Percentiles rank a stretch among this genome's conserved stretches.
phyloP scores from a whole-genome alignment of 2,888 invertebrate species.

The Oligia latruncula region DNA sequence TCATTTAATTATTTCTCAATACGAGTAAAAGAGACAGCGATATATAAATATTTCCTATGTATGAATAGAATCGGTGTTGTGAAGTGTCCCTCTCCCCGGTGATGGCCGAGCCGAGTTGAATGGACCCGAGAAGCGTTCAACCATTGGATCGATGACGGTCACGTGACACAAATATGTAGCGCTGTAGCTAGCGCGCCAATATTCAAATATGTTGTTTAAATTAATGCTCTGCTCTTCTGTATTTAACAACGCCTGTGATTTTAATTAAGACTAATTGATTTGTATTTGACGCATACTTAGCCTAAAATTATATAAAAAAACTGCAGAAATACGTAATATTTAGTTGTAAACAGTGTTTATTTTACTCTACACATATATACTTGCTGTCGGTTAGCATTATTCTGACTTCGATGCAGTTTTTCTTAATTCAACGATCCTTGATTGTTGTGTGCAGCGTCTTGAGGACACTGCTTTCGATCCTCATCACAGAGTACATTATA shows the following conservation, averaged over 20 bases:
- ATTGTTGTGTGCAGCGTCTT: not conserved
- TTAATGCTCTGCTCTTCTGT: not conserved
- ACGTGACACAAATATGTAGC: slow-evolving; percentile 87
- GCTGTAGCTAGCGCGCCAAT: slow-evolving; percentile 76
- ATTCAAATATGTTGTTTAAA: slow-evolving; percentile 66
- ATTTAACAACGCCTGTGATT: not conserved
- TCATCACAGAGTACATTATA: no score
- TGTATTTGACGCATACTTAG: not conserved
- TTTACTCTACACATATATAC: not conserved
- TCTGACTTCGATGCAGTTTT: not conserved
- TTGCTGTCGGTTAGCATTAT: not conserved
- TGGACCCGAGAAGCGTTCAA: slow-evolving; percentile 90
- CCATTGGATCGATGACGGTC: slow-evolving; percentile 90
- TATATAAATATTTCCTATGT: slow-evolving; percentile 88
- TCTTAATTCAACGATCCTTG: not conserved
- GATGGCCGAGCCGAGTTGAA: slow-evolving; percentile 88
- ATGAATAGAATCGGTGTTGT: slow-evolving; percentile 89
- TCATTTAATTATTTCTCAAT: slow-evolving; percentile 89
- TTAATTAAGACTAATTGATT: not conserved
- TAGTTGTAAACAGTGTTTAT: not conserved
- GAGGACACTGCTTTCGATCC: not conserved
- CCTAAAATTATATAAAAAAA: not conserved
- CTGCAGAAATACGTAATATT: not conserved
- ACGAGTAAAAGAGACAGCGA: slow-evolving; percentile 84
- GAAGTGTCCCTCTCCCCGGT: slow-evolving; percentile 86